phyloP scores from a whole-genome alignment of 2,888 invertebrate genomes.

The Nymphalis urticae region DNA sequence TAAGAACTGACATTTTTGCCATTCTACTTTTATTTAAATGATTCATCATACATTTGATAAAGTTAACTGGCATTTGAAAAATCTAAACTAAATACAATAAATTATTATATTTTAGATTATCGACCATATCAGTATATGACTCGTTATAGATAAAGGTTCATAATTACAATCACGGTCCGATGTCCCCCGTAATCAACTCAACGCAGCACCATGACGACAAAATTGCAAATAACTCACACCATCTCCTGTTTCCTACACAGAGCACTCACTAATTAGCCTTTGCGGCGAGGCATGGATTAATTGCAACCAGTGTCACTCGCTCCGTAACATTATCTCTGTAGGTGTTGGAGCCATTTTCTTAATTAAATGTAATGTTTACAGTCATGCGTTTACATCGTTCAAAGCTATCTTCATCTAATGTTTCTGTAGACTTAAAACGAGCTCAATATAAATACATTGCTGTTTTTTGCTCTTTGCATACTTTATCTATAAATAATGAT shows the following conservation, averaged over 20 bases:
- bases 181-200: constrained; percentile 45
- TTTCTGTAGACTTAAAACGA: constrained; percentile 19
- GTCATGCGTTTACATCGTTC: constrained; percentile 40
- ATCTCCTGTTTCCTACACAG: constrained; percentile 70
- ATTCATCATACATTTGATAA: no score
- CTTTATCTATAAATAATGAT: neutral
- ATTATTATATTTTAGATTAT: neutral
- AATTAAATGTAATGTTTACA: constrained; percentile 65
- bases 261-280: constrained; percentile 73
- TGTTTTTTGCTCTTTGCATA: constrained; percentile 10
- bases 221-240: constrained; percentile 70
- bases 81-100: no score
- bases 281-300: constrained; percentile 75
- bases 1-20: no score
- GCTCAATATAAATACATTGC: constrained; percentile 23
- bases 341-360: constrained; percentile 69
- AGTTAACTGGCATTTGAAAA: no score
- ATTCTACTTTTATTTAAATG: no score
- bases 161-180: constrained; percentile 39
- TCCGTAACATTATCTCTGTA: constrained; percentile 62
- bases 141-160: constrained; percentile 21
- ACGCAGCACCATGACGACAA: constrained; percentile 42
- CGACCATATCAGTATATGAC: neutral
- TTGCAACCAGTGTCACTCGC: constrained; percentile 62
- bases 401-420: constrained; percentile 34